These are phyloP conservation scores for Oscheius myriophilus DNA, from an alignment of 2,888 invertebrate genomes.

Conservation along the genomic window DNA sequence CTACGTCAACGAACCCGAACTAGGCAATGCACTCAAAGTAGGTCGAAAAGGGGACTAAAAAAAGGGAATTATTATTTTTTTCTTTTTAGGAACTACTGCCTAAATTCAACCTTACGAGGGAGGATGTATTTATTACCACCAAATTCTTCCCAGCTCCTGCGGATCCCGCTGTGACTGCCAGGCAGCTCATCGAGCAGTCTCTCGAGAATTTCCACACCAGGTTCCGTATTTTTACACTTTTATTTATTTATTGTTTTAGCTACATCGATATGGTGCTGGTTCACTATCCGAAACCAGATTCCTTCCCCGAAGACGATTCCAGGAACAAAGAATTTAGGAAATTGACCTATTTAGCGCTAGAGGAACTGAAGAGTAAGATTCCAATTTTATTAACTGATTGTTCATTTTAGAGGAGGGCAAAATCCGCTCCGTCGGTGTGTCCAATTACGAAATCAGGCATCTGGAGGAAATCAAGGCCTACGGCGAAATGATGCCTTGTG, in stretches of 20 bases:
- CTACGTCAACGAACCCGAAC: conserved; percentile 76
- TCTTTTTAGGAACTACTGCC: conserved; percentile 43
- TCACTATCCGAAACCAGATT: conserved; percentile 83
- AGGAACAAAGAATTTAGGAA: conserved; percentile 76
- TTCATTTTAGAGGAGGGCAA: conserved; percentile 55
- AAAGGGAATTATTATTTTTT: neutral
- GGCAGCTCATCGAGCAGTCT: conserved; percentile 4
- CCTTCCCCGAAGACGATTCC: conserved; percentile 73
- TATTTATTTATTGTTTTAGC: conserved; percentile 65
- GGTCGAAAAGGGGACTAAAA: too few species aligned
- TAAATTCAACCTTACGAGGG: conserved; percentile 48
- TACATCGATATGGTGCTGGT: conserved; percentile 84
- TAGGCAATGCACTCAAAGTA: conserved; percentile 77
- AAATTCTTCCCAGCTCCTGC: conserved; percentile 55
- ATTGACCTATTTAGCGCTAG: conserved; percentile 80
- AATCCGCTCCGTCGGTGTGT: conserved; percentile 82
- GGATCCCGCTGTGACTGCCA: conserved; percentile 5
- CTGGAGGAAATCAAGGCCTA: conserved; percentile 76
- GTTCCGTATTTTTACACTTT: neutral
- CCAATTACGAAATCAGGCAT: conserved; percentile 82
- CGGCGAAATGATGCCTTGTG: conserved; percentile 44
- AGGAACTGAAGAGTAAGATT: conserved; percentile 75
- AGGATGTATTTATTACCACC: conserved; percentile 65
- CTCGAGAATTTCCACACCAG: conserved; percentile 11
- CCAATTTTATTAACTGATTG: neutral